phyloP scores from a whole-genome alignment of 2,113 vertebrate genomes.

The Dasyprocta punctata region DNA sequence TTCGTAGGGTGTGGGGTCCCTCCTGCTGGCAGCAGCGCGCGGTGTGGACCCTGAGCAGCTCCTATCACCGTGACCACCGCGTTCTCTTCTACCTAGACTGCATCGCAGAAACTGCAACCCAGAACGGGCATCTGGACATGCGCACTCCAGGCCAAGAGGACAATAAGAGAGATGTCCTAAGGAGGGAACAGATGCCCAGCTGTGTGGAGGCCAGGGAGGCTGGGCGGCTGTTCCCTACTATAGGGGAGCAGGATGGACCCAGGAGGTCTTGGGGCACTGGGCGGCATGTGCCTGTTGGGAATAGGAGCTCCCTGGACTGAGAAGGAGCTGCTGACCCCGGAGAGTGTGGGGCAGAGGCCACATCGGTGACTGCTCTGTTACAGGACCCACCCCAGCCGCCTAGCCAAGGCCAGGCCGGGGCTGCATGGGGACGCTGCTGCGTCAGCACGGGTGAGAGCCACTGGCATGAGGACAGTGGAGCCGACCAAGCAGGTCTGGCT shows the following conservation, averaged over 20 bases:
- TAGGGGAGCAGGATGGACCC: too few relatives aligned
- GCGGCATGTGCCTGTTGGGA: too few relatives aligned
- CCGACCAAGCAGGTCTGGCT: not conserved
- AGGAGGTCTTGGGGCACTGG: fast-evolving
- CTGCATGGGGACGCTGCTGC: not conserved
- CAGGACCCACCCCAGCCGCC: not conserved
- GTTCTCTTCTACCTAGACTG: not conserved
- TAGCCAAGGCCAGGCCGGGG: fast-evolving
- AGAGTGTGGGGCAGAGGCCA: not conserved
- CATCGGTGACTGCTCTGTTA: not conserved
- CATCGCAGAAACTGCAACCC: not conserved
- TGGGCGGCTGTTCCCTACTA: fast-evolving
- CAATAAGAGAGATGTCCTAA: not conserved
- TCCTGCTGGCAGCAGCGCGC: not conserved
- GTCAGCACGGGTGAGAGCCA: not conserved
- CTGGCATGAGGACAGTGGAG: not conserved
- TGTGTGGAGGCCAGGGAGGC: not conserved
- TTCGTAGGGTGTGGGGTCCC: not conserved
- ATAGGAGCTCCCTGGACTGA: not conserved
- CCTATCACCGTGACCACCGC: fast-evolving
- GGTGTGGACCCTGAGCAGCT: fast-evolving
- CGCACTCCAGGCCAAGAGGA: not conserved
- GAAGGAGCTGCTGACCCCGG: not conserved
- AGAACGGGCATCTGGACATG: not conserved
- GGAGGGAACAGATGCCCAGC: fast-evolving